A percentile compares a stretch with the other conserved stretches of the same genome.
These are phyloP conservation scores for Synanthedon tipuliformis DNA, from an alignment of 2,888 invertebrate species.

Conservation along the genomic window DNA sequence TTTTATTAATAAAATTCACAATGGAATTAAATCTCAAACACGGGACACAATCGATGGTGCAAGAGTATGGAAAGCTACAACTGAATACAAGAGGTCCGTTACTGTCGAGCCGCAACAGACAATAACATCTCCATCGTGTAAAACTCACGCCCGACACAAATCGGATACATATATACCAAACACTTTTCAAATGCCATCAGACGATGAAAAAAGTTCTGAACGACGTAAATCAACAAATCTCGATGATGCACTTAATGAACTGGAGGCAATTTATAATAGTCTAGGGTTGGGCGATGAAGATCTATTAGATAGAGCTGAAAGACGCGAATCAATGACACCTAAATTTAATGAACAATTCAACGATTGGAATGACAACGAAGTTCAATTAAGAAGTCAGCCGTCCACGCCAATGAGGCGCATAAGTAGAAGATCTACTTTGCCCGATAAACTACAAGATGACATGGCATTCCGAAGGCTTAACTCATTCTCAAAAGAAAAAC, in stretches of 20 bases:
- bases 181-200: slow-evolving; percentile 50
- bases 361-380: slow-evolving; percentile 65
- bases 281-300: slow-evolving; percentile 87
- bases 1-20: slow-evolving; percentile 36
- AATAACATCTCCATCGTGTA: slow-evolving; percentile 38
- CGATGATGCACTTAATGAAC: slow-evolving; percentile 88
- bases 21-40: slow-evolving; percentile 28
- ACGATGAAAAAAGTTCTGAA: slow-evolving; percentile 60
- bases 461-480: slow-evolving; percentile 83
- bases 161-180: slow-evolving; percentile 52
- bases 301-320: slow-evolving; percentile 82
- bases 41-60: slow-evolving; percentile 50
- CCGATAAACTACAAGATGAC: slow-evolving; percentile 80
- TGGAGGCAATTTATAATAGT: slow-evolving; percentile 92
- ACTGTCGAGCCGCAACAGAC: slow-evolving; percentile 46
- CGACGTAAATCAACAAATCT: slow-evolving; percentile 80
- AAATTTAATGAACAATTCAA: slow-evolving; percentile 59
- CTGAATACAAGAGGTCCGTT: slow-evolving; percentile 55
- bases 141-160: slow-evolving; percentile 58
- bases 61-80: slow-evolving; percentile 61
- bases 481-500: slow-evolving; percentile 65
- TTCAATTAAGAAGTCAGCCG: slow-evolving; percentile 57
- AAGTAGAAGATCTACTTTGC: slow-evolving; percentile 61
- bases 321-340: slow-evolving; percentile 74
- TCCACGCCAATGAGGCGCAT: slow-evolving; percentile 52